Evolutionary conservation across 2,113 vertebrate species (phyloP).

Genomic region (Platysteira castanea): DNA sequence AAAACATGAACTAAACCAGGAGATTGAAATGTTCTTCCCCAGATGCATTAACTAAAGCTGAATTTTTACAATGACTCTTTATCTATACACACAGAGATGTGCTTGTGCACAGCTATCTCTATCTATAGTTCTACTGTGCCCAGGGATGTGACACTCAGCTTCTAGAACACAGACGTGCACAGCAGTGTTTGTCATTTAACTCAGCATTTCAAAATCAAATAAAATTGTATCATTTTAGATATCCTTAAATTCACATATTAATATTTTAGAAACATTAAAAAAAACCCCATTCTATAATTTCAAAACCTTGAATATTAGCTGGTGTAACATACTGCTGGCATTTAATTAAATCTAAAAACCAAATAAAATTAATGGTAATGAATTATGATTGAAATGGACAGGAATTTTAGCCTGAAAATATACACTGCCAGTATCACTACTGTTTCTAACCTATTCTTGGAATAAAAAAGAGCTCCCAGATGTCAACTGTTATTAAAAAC

Average conservation of each 20-base stretch:
- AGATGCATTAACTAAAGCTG: not conserved
- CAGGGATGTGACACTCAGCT: not conserved
- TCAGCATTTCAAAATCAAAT: conserved; percentile 3
- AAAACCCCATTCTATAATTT: not conserved
- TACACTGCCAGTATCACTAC: conserved; percentile 73
- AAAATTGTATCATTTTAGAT: not conserved
- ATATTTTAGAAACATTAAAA: not conserved
- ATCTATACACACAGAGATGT: not conserved
- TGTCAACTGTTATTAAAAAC: conserved; percentile 80
- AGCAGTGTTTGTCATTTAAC: not conserved
- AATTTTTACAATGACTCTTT: not conserved
- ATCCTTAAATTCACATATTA: not conserved
- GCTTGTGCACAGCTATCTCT: not conserved
- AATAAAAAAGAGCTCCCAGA: conserved; percentile 73
- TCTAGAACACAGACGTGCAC: not conserved
- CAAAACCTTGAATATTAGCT: not conserved
- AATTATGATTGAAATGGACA: conserved; percentile 80
- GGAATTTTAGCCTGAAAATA: conserved; percentile 70
- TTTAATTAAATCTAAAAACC: conserved; percentile 66
- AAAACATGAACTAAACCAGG: not conserved
- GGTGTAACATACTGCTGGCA: conserved; percentile 36
- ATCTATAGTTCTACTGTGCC: not conserved
- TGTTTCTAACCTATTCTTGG: conserved; percentile 58
- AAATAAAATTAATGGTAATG: conserved; percentile 63
- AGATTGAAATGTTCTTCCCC: not conserved